These are phyloP conservation scores for Cossypha caffra DNA, from an alignment of 2,797 vertebrate species.

Conservation along the genomic window DNA sequence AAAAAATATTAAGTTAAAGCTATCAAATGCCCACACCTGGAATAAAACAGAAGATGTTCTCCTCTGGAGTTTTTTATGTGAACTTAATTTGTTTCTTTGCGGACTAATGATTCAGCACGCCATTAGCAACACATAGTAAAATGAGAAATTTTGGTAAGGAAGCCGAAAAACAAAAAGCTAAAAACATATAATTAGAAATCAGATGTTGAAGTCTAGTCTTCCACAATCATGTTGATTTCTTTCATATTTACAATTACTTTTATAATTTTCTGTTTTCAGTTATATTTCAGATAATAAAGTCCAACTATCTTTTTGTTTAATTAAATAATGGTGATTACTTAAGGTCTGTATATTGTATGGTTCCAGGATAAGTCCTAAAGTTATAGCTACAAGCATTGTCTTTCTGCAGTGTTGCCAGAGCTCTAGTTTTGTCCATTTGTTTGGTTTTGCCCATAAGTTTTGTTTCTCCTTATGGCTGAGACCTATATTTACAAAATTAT, in stretches of 20 bases:
- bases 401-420: background rate
- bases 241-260: background rate
- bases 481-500: background rate
- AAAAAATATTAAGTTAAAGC: background rate
- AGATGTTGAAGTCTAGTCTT: background rate
- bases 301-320: background rate
- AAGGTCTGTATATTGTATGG: background rate
- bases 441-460: background rate
- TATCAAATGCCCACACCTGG: accelerated
- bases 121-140: background rate
- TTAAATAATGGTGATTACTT: background rate
- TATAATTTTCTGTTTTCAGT: background rate
- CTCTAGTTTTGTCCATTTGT: background rate
- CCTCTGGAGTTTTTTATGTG: background rate
- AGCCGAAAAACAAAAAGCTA: accelerated
- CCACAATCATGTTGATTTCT: background rate
- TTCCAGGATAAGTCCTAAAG: background rate
- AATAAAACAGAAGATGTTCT: background rate
- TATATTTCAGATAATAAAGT: background rate
- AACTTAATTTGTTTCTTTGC: background rate
- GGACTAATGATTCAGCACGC: background rate
- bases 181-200: background rate
- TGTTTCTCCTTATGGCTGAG: background rate
- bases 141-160: background rate
- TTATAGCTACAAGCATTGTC: background rate